Base-by-base conservation (phyloP, 2,888 invertebrate species). In the Polietes domitor region DNA sequence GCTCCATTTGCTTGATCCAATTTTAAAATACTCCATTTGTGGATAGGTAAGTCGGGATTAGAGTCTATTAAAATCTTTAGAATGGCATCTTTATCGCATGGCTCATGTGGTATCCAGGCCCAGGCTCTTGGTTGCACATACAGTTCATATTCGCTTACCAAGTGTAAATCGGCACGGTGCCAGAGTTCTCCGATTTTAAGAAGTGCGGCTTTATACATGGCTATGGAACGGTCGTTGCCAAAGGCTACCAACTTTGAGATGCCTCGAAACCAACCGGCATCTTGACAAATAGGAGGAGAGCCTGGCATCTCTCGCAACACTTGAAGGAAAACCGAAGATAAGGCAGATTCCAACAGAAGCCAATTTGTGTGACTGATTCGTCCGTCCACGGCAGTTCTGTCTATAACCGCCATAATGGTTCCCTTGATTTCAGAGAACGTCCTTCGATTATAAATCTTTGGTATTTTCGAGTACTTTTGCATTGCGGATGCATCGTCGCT, bases 131-230 rank as follows among this genome's bases (percentile, higher is more conserved):
- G 21, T 32, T 65, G n/a, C 19, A 19, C 41, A 2, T 50, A 7
- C n/a, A 78, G 71, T 4, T 71, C 26, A 19, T 47, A 12, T 28
- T 24, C 21, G 17, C 37, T n/a, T 12, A 77, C 61, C 6, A 43
- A 37, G 12, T 5, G 26, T 19, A 77, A 32, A 17, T 50, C 74
- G 0, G 78, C 74, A 26, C 83, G 80, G 2, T 68, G 73, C 83
- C 74, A 80, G 0, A 77, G 47, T 15, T 77, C 68, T 12, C 74
- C 83, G 4, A 74, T 7, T 12, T 50, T 72, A 32, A 12, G 12
- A 12, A 83, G 21, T 12, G 83, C 83, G 17, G 68, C 9, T 21
- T 71, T 72, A n/a, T 47, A 83, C n/a, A 83, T 61, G 10, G 41
- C n/a, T 0, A 12, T 55, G 1, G 83, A 80, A 41, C 77, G 68